These are phyloP conservation scores for Hyperoodon ampullatus DNA, from an alignment of 2,113 vertebrate genomes.

Conservation along the genomic window DNA sequence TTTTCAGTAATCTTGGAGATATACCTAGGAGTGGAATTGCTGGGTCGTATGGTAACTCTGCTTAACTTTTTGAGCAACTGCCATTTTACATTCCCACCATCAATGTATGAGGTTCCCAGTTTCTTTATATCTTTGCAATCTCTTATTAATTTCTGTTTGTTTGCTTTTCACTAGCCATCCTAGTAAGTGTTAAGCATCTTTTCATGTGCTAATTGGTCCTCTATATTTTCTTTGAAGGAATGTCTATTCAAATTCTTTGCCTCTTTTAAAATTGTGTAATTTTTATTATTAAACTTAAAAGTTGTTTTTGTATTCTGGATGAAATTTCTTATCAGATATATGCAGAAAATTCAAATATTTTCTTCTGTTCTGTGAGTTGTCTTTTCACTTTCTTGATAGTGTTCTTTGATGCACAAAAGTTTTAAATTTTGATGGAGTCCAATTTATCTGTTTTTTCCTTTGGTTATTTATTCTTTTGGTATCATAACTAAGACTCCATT, in stretches of 20 bases:
- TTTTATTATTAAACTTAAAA: background rate
- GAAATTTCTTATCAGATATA: background rate
- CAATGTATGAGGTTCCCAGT: background rate
- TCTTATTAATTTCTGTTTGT: background rate
- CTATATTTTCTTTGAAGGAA: background rate
- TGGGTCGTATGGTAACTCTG: background rate
- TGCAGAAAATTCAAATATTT: background rate
- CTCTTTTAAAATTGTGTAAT: background rate
- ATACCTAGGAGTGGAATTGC: background rate
- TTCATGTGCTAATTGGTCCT: background rate
- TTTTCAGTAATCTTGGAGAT: background rate
- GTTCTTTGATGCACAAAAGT: background rate
- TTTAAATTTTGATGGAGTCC: background rate
- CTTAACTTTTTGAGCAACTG: background rate
- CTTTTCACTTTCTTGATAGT: background rate
- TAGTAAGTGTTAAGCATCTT: background rate
- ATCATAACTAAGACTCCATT: background rate
- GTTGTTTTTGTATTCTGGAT: background rate
- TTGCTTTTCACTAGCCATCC: background rate
- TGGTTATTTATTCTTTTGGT: background rate
- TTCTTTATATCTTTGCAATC: background rate
- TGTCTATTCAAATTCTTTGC: background rate
- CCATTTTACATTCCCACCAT: background rate
- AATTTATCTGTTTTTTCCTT: background rate
- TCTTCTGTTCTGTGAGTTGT: background rate